These are phyloP conservation scores for Thera obeliscata DNA, from an alignment of 2,888 invertebrate species.

Conservation along the genomic window DNA sequence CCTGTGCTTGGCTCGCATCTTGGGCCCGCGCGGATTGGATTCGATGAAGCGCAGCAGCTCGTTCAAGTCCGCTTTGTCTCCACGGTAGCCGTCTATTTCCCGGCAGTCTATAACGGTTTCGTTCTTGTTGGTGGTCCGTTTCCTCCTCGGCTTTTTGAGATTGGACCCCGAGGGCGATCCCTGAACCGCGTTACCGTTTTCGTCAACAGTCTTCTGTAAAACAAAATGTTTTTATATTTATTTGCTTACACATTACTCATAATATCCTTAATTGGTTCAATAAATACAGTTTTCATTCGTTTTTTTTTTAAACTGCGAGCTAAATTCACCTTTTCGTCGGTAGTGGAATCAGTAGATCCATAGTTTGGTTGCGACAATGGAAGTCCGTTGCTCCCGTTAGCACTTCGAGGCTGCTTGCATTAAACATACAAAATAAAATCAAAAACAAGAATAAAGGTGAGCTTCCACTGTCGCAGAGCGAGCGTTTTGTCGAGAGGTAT, in stretches of 20 bases:
- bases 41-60: constrained; percentile 91
- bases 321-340: constrained; percentile 70
- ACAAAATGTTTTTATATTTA: constrained; percentile 25
- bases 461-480: no score
- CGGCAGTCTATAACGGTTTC: constrained; percentile 84
- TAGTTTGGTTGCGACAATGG: constrained; percentile 69
- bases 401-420: constrained; percentile 67
- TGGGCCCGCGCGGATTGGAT: constrained; percentile 78
- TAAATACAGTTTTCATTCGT: no score
- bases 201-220: constrained; percentile 89
- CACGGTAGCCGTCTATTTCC: constrained; percentile 91
- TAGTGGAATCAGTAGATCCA: constrained; percentile 58
- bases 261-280: no score
- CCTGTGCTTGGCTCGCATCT: constrained; percentile 71
- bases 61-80: constrained; percentile 89
- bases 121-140: constrained; percentile 86
- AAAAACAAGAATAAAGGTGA: neutral
- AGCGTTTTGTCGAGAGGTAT: no score
- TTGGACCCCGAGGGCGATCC: constrained; percentile 77
- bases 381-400: constrained; percentile 70
- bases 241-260: no score
- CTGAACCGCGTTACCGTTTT: constrained; percentile 91
- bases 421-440: constrained; percentile 33
- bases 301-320: neutral
- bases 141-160: constrained; percentile 84